Base-by-base conservation (phyloP, 37 sponge, comb jelly and placozoan genomes). In the Oopsacas minuta region DNA sequence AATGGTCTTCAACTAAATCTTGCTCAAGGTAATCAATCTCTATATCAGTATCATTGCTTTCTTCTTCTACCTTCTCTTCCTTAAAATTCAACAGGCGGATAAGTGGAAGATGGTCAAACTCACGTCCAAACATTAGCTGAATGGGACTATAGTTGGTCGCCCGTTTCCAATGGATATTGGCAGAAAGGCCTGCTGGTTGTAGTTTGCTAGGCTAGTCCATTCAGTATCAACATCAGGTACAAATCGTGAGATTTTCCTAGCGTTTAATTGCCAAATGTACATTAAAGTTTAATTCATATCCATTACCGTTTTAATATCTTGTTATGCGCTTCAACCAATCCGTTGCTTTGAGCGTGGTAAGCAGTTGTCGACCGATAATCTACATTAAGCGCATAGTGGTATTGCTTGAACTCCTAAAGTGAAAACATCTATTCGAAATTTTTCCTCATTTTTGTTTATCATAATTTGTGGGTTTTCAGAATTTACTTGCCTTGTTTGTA, bases 291-390 rank as follows among this genome's bases (percentile, higher is more conserved):
- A n/a, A 61, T 12, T 32, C 5, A 61, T 61, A 61, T 10, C 75
- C 22, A n/a, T 61, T 61, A 61, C 75, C 30, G 5, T 61, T 20
- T 61, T 25, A 61, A 32, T 3, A 61, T 61, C 30, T 61, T 61
- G 30, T 61, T 61, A n/a, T 61, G 75, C 1, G 75, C 75, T 61
- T 61, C 75, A n/a, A 61, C 75, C 75, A 61, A 61, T 61, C 75
- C 75, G 28, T 61, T 61, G 1, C 28, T 25, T n/a, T 61, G 75
- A 3, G 75, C 32, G 22, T 61, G 30, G 75, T 61, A 61, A n/a
- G 75, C 75, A 61, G 75, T 61, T 25, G 75, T 61, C 28, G 75
- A 61, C 32, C 75, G 75, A 61, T 61, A 25, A n/a, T 61, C 75
- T 25, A 61, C 75, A 61, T 61, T 61, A 10, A 61, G 75, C n/a